Conservation (phyloP, 2,888 invertebrate genomes). For the Drosophila picticornis region DNA sequence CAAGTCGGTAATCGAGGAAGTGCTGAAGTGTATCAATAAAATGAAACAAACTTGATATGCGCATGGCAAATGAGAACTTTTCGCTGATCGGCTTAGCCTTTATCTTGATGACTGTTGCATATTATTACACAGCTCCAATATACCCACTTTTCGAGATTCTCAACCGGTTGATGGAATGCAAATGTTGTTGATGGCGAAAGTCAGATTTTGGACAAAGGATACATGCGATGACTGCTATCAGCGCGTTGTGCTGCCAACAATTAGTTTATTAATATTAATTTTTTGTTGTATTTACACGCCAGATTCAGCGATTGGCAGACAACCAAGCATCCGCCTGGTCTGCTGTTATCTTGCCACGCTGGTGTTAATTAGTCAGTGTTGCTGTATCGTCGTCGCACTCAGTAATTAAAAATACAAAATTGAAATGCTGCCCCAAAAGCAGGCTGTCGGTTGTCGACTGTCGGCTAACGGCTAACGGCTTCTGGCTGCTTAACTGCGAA, state of each 20-base stretch:
- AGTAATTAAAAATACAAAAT: conserved; percentile 63
- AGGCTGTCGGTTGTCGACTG: background rate
- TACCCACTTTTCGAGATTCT: background rate
- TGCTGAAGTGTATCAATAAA: too few relatives aligned
- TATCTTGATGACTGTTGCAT: background rate
- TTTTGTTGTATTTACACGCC: background rate
- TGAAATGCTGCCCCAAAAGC: conserved; percentile 24
- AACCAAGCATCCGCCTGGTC: conserved; percentile 5
- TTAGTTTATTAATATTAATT: conserved; percentile 75
- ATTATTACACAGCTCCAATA: background rate
- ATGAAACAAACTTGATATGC: too few relatives aligned
- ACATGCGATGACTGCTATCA: conserved; percentile 1
- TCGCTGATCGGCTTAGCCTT: background rate
- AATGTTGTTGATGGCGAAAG: conserved; percentile 24
- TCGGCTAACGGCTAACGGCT: background rate
- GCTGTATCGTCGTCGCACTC: conserved; percentile 37
- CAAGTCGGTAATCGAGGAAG: too few relatives aligned
- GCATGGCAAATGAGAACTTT: background rate
- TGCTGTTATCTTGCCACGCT: conserved; percentile 22
- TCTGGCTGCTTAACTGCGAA: conserved; percentile 1
- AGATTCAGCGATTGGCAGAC: conserved; percentile 30
- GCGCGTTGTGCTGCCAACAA: conserved; percentile 58
- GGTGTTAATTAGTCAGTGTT: conserved; percentile 63
- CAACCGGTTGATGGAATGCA: background rate
- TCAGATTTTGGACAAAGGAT: conserved; percentile 27